Conservation (phyloP, 1,140 invertebrate genomes). For the Heliconius congener region DNA sequence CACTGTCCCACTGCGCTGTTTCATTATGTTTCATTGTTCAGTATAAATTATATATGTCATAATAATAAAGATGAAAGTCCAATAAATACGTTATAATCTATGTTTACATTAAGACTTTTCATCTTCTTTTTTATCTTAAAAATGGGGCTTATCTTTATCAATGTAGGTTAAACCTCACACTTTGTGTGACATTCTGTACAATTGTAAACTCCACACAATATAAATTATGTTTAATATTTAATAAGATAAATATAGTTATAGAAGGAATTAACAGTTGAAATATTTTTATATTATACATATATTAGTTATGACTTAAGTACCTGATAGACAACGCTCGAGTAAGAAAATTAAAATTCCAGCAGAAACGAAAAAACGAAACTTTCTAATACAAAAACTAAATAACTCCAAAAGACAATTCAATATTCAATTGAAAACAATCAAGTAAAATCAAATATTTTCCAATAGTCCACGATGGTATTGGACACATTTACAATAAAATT, state of each 20-base stretch:
- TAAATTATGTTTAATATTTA: too few species aligned
- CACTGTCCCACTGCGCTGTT: too few species aligned
- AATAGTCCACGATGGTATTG: not conserved
- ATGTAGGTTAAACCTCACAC: not conserved
- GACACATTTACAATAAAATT: not conserved
- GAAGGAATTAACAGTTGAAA: too few species aligned
- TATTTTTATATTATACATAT: too few species aligned
- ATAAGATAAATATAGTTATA: too few species aligned
- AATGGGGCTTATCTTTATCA: not conserved
- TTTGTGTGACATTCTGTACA: not conserved
- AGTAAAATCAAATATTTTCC: not conserved
- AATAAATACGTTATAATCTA: not conserved
- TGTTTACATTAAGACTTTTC: not conserved
- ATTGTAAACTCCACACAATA: not conserved
- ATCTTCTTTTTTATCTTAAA: not conserved
- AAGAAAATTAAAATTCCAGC: too few species aligned
- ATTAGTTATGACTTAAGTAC: too few species aligned
- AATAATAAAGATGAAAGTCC: not conserved
- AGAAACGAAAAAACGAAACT: too few species aligned
- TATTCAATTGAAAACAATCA: not conserved
- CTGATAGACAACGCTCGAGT: too few species aligned
- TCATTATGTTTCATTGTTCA: not conserved
- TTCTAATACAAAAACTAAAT: too few species aligned
- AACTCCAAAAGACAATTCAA: too few species aligned
- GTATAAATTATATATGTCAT: not conserved